Percentiles rank a stretch among this genome's conserved stretches.
Conservation (phyloP, 1,140 invertebrate species). For the Magallana gigas region DNA sequence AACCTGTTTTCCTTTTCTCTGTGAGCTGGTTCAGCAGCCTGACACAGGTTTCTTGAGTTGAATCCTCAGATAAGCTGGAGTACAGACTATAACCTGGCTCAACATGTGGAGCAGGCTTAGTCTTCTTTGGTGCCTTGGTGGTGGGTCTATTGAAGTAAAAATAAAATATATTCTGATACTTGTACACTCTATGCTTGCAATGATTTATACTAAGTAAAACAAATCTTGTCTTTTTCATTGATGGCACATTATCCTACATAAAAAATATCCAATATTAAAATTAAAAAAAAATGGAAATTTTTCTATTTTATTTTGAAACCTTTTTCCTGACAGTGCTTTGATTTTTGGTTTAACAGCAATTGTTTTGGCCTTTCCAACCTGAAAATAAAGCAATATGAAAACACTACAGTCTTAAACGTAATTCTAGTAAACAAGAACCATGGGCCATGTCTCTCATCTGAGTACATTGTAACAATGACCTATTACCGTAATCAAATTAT, state of each 20-base stretch:
- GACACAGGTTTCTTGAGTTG: conserved; percentile 12
- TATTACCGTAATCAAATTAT: no score
- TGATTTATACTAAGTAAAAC: no score
- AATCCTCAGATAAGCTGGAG: conserved; percentile 14
- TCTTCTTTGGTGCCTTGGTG: background rate
- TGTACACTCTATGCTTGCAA: no score
- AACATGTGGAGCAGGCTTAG: background rate
- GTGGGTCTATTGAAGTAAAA: background rate
- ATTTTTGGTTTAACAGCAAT: conserved; percentile 11
- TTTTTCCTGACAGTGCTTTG: background rate
- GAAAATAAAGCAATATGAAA: background rate
- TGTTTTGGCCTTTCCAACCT: conserved; percentile 20
- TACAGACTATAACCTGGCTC: conserved; percentile 12
- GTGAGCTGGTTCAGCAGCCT: conserved; percentile 7
- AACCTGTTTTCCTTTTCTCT: conserved; percentile 9
- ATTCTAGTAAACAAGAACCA: no score
- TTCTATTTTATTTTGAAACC: background rate
- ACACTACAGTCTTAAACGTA: no score
- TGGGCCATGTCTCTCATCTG: no score
- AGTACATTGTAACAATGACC: no score
- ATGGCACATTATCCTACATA: no score
- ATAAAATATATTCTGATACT: background rate
- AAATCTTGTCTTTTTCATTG: no score
- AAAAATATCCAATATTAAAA: no score
- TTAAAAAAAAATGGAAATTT: no score